Percentiles rank a stretch among this genome's conserved stretches.
Evolutionary conservation across 2,797 vertebrate species (phyloP).

Genomic region (Centroberyx gerrardi): DNA sequence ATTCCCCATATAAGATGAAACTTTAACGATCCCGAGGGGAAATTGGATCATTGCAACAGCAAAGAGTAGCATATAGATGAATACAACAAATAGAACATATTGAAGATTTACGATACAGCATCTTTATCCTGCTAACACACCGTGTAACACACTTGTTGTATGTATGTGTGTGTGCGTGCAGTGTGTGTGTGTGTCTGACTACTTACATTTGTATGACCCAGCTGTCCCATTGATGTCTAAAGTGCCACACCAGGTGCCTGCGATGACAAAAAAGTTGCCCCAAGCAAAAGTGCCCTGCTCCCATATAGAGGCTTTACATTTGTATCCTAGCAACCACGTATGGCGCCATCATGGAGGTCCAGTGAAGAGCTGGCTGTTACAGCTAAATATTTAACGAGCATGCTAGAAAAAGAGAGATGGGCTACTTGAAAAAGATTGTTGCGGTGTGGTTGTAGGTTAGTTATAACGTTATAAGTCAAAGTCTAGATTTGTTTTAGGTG

Average conservation of each 20-base stretch:
- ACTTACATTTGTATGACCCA: constrained; percentile 44
- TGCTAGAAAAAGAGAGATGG: no score
- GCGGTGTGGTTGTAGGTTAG: no score
- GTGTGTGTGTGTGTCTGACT: constrained; percentile 14
- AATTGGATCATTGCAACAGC: no score
- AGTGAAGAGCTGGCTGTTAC: not conserved
- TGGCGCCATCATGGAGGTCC: not conserved
- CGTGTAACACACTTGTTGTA: no score
- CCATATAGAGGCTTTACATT: constrained; percentile 37
- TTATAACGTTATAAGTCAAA: no score
- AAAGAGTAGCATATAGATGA: not conserved
- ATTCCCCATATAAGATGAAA: not conserved
- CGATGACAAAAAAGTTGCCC: constrained; percentile 13
- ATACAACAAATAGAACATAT: no score
- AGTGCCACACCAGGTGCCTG: constrained; percentile 53
- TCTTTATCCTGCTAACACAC: no score
- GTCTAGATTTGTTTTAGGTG: no score
- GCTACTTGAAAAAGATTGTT: no score
- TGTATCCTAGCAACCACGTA: constrained; percentile 18
- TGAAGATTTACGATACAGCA: no score
- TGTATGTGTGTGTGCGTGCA: constrained; percentile 10
- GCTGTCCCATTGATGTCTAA: constrained; percentile 49
- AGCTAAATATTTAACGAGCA: no score
- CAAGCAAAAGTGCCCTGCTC: not conserved
- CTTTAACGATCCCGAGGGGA: no score